These are phyloP conservation scores for Coreius guichenoti DNA, from an alignment of 2,797 vertebrate genomes.

Conservation along the genomic window DNA sequence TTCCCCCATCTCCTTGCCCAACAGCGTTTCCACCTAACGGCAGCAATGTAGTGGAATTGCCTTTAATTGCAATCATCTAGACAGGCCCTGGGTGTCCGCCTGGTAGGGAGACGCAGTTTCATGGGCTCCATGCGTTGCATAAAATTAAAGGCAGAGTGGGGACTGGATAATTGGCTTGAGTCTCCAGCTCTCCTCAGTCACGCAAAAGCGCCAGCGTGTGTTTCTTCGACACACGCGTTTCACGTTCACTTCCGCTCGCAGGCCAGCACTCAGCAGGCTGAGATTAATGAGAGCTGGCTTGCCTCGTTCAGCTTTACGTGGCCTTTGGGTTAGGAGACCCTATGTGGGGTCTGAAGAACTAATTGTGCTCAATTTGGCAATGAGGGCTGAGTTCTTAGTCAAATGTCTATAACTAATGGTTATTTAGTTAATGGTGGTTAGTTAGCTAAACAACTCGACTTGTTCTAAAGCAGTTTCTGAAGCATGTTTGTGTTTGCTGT, in stretches of 20 bases:
- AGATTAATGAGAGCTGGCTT: conserved; percentile 46
- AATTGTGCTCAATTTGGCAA: conserved; percentile 48
- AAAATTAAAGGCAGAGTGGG: conserved; percentile 53
- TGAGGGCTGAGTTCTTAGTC: neutral
- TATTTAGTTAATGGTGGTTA: conserved; percentile 8
- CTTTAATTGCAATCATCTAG: conserved; percentile 84
- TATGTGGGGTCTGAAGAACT: conserved; percentile 40
- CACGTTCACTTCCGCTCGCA: conserved; percentile 43
- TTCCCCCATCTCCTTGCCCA: conserved; percentile 35
- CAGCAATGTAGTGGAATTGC: conserved; percentile 64
- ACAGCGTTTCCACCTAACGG: conserved; percentile 44
- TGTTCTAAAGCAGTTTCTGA: neutral
- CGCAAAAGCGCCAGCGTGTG: conserved; percentile 34
- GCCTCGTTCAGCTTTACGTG: conserved; percentile 27
- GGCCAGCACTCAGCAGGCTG: conserved; percentile 40
- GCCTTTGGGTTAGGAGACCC: conserved; percentile 31
- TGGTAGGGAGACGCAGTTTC: conserved; percentile 65
- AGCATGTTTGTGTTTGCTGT: conserved; percentile 1
- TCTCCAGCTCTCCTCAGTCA: conserved; percentile 56
- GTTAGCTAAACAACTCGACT: conserved; percentile 7
- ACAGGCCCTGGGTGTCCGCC: conserved; percentile 54
- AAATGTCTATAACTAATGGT: conserved; percentile 13
- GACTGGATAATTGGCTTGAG: conserved; percentile 56
- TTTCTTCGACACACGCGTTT: conserved; percentile 21
- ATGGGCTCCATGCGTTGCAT: conserved; percentile 63